Conservation (phyloP, 2,888 invertebrate species). For the Priocnemis perturbator region DNA sequence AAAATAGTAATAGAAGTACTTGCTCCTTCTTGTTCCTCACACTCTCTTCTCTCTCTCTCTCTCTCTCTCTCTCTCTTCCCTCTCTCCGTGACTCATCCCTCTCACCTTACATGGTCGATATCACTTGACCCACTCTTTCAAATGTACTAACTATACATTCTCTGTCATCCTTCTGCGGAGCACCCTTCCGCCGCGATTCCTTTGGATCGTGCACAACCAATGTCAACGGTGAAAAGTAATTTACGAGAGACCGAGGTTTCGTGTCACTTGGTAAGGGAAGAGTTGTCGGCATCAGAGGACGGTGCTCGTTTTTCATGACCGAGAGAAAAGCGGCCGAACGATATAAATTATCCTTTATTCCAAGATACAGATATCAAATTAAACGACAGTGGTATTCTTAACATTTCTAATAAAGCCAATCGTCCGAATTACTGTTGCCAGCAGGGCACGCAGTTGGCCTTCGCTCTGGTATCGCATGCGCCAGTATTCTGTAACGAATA, state of each 20-base stretch:
- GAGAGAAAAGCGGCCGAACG: too few species aligned
- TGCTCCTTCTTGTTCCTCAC: not conserved
- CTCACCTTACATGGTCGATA: conserved; percentile 56
- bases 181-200: too few species aligned
- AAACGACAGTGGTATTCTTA: too few species aligned
- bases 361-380: too few species aligned
- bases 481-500: conserved; percentile 42
- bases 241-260: too few species aligned
- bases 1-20: not conserved
- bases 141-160: conserved; percentile 36
- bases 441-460: conserved; percentile 46
- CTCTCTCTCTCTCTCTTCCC: not conserved
- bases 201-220: not conserved
- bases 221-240: conserved; percentile 1
- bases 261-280: too few species aligned
- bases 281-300: too few species aligned
- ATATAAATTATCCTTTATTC: too few species aligned
- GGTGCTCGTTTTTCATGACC: too few species aligned
- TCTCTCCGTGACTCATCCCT: conserved; percentile 14
- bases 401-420: too few species aligned
- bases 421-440: conserved; percentile 22
- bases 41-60: conserved; percentile 7
- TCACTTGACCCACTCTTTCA: conserved; percentile 63
- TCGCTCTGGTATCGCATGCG: conserved; percentile 36
- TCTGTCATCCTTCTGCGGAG: conserved; percentile 2